Conservation (phyloP, 1,140 invertebrate genomes). For the Sipha flava region DNA sequence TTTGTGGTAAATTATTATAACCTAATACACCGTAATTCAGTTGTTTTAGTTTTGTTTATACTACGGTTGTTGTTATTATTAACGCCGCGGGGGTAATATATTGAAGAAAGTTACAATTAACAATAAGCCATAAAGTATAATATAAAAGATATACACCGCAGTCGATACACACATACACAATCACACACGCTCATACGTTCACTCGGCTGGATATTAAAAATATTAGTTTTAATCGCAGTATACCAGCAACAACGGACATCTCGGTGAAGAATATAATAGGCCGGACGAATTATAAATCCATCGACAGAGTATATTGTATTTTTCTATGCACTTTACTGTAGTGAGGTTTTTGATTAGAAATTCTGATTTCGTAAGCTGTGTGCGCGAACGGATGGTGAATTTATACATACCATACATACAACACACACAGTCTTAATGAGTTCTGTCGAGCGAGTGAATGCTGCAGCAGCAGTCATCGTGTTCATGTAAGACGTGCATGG, state of each 20-base stretch:
- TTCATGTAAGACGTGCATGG: neutral
- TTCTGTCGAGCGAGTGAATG: neutral
- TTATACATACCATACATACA: no score
- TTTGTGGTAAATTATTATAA: slow-evolving; percentile 16
- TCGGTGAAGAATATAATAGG: neutral
- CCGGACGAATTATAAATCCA: neutral
- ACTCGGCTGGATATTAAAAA: slow-evolving; percentile 19
- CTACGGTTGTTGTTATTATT: slow-evolving; percentile 1
- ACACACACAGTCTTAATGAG: neutral
- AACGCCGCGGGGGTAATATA: slow-evolving; percentile 26
- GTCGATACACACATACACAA: neutral
- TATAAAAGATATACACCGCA: neutral
- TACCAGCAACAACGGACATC: neutral
- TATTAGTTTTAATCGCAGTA: neutral
- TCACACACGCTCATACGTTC: no score
- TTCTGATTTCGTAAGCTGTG: neutral
- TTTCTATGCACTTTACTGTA: neutral
- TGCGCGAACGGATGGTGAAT: no score
- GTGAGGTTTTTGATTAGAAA: neutral
- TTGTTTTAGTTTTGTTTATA: neutral
- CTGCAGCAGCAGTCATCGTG: neutral
- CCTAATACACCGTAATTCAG: slow-evolving; percentile 21
- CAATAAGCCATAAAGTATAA: slow-evolving; percentile 21
- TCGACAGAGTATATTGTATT: neutral
- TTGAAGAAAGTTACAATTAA: slow-evolving; percentile 32